Percentiles rank a stretch among this genome's conserved stretches.
Evolutionary conservation across 2,888 invertebrate genomes (phyloP).

Genomic region (Operophtera brumata): DNA sequence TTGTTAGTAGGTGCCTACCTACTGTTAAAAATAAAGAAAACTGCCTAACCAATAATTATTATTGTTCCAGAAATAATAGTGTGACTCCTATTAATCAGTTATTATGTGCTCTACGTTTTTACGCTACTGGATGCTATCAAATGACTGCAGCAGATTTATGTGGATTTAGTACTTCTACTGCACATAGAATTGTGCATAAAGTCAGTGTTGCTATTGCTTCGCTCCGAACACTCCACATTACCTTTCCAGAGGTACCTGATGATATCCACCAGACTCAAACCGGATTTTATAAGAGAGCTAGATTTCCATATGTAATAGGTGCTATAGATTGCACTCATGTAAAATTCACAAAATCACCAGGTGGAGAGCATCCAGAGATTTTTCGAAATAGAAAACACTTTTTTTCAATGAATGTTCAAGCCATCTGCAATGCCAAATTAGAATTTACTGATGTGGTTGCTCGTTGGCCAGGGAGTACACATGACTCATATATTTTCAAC

Average conservation of each 20-base stretch:
- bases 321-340: conserved; percentile 9
- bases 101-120: conserved; percentile 4
- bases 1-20: no score
- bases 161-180: conserved; percentile 16
- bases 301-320: conserved; percentile 21
- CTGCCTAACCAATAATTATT: no score
- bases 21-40: no score
- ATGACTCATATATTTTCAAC: conserved; percentile 1
- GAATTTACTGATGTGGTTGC: not conserved
- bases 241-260: not conserved
- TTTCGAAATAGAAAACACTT: not conserved
- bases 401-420: not conserved
- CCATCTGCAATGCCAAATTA: no score
- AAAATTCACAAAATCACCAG: conserved; percentile 1
- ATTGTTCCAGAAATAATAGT: not conserved
- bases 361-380: not conserved
- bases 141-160: conserved; percentile 5
- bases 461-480: conserved; percentile 1
- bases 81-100: conserved; percentile 6
- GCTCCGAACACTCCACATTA: conserved; percentile 33
- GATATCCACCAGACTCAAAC: conserved; percentile 28
- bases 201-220: conserved; percentile 4
- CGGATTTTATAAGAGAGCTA: conserved; percentile 22
- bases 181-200: conserved; percentile 2
- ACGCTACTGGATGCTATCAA: not conserved